Evolutionary conservation across 2,888 invertebrate genomes (phyloP).

Genomic region (Andrena haemorrhoa): DNA sequence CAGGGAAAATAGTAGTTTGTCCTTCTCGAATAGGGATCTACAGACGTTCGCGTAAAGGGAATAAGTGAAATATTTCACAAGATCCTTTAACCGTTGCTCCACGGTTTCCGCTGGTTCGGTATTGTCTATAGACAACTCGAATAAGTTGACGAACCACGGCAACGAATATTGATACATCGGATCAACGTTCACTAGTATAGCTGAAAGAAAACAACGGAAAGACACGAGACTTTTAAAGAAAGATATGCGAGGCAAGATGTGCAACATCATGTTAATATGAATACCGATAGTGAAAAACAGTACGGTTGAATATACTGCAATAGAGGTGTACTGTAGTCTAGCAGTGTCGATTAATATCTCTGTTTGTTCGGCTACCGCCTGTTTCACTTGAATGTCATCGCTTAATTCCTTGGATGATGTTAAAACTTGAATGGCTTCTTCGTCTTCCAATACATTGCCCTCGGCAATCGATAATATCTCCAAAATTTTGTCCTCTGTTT

Average conservation of each 20-base stretch:
- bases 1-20: conserved; percentile 95
- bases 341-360: conserved; percentile 95
- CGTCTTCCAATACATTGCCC: conserved; percentile 95
- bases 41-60: conserved; percentile 96
- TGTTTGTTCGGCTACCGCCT: conserved; percentile 94
- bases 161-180: conserved; percentile 99
- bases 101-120: conserved; percentile 94
- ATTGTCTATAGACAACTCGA: conserved; percentile 93
- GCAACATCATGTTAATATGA: not conserved
- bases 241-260: not conserved
- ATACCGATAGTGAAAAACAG: conserved; percentile 95
- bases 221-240: too few species aligned
- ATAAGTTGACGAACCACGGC: conserved; percentile 96
- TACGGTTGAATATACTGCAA: conserved; percentile 95
- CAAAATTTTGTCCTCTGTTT: conserved; percentile 96
- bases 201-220: conserved; percentile 84
- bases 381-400: conserved; percentile 96
- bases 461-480: conserved; percentile 90
- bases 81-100: conserved; percentile 89
- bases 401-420: conserved; percentile 96
- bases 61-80: conserved; percentile 94
- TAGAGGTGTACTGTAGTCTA: conserved; percentile 94
- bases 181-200: conserved; percentile 95
- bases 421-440: conserved; percentile 93
- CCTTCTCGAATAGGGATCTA: conserved; percentile 97